These are phyloP conservation scores for Pyrocoelia pectoralis DNA, from an alignment of 2,888 invertebrate genomes.

Conservation along the genomic window DNA sequence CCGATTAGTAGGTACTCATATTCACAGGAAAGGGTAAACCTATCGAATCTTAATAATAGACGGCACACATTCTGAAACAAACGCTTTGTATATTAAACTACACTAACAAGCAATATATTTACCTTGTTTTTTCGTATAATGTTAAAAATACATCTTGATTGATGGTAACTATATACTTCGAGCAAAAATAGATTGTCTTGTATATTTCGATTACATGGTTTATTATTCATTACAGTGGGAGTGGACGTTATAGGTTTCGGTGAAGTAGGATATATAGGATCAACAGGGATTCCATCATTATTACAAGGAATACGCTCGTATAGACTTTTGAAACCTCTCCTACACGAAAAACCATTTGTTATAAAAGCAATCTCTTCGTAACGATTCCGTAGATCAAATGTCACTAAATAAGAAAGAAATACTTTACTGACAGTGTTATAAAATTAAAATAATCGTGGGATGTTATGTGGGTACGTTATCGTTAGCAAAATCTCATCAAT, in stretches of 20 bases:
- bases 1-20: conserved; percentile 51
- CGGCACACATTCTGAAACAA: conserved; percentile 47
- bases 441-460: too few relatives aligned
- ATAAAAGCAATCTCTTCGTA: conserved; percentile 57
- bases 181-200: conserved; percentile 47
- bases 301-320: conserved; percentile 58
- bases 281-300: conserved; percentile 10
- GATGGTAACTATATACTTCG: conserved; percentile 44
- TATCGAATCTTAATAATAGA: conserved; percentile 50
- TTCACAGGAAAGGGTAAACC: conserved; percentile 52
- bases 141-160: conserved; percentile 41
- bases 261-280: conserved; percentile 21
- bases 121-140: conserved; percentile 33
- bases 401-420: conserved; percentile 46
- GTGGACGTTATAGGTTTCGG: conserved; percentile 18
- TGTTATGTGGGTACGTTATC: too few relatives aligned
- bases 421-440: neutral
- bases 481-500: too few relatives aligned
- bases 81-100: neutral
- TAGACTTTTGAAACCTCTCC: conserved; percentile 59
- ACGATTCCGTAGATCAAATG: conserved; percentile 50
- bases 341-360: conserved; percentile 54
- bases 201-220: conserved; percentile 46
- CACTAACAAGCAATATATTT: conserved; percentile 16
- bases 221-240: conserved; percentile 10